Evolutionary conservation across 2,113 vertebrate genomes (phyloP).

Genomic region (Rynchops niger): DNA sequence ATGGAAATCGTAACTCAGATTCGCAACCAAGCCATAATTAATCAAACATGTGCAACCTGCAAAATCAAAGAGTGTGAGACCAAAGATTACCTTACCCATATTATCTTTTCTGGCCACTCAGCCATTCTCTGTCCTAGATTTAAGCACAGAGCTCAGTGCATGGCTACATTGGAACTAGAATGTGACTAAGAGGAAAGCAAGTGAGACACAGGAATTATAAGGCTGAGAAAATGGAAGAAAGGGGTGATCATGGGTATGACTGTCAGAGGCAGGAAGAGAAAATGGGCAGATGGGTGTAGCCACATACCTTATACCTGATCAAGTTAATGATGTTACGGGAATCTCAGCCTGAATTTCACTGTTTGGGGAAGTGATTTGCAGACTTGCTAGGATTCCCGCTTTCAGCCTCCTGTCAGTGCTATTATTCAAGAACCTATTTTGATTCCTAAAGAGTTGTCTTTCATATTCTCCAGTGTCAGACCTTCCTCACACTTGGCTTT

Average conservation of each 20-base stretch:
- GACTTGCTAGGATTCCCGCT: neutral
- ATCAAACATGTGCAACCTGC: neutral
- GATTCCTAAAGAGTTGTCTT: neutral
- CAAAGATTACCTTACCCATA: neutral
- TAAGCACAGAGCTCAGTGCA: neutral
- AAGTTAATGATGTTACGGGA: neutral
- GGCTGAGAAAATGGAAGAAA: neutral
- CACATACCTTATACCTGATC: neutral
- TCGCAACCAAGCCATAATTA: neutral
- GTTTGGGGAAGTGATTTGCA: neutral
- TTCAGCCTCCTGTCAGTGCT: neutral
- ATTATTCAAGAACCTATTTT: neutral
- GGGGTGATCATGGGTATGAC: neutral
- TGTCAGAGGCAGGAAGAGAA: neutral
- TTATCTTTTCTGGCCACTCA: neutral
- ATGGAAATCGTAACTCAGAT: neutral
- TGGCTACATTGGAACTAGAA: accelerated
- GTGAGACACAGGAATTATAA: neutral
- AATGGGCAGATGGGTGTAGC: constrained; percentile 13
- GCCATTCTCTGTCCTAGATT: neutral
- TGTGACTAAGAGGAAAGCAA: neutral
- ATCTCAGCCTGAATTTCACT: neutral
- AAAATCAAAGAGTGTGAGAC: neutral
- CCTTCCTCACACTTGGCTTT: neutral
- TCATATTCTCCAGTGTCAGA: neutral